Percentiles rank a stretch among this genome's conserved stretches.
Conservation (phyloP, 2,113 vertebrate species). For the Hystrix cristata region DNA sequence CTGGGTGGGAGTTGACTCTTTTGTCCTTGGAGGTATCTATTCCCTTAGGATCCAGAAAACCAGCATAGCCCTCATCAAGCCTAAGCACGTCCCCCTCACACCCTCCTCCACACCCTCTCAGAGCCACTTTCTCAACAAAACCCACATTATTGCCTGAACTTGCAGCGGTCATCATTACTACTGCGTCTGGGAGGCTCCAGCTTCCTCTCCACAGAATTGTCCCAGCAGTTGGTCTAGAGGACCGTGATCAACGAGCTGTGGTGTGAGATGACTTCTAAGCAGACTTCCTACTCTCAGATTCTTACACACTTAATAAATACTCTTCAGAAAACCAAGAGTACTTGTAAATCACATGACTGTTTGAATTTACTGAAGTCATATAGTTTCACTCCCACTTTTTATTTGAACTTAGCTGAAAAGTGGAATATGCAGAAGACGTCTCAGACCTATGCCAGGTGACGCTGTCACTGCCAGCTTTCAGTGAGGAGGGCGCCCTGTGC, state of each 20-base stretch:
- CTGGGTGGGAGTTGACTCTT: not conserved
- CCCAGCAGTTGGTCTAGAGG: not conserved
- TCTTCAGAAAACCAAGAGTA: not conserved
- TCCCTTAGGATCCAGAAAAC: not conserved
- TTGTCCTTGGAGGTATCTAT: not conserved
- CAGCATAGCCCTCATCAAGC: not conserved
- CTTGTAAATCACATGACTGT: not conserved
- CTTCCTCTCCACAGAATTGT: not conserved
- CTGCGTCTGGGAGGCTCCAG: not conserved
- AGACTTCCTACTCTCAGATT: not conserved
- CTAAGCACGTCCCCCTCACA: not conserved
- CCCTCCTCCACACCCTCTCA: not conserved
- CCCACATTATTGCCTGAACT: not conserved
- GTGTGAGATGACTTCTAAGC: not conserved
- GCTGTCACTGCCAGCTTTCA: not conserved
- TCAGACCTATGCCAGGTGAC: not conserved
- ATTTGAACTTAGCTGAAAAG: conserved; percentile 10
- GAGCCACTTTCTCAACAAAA: conserved; percentile 27
- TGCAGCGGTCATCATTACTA: not conserved
- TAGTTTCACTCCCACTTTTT: not conserved
- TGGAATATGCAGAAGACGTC: not conserved
- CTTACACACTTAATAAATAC: not conserved
- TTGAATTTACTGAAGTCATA: not conserved
- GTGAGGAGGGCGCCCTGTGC: not conserved
- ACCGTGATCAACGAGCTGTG: conserved; percentile 7